Evolutionary conservation across 2,888 invertebrate genomes (phyloP).

Genomic region (Mesochorus sp.): DNA sequence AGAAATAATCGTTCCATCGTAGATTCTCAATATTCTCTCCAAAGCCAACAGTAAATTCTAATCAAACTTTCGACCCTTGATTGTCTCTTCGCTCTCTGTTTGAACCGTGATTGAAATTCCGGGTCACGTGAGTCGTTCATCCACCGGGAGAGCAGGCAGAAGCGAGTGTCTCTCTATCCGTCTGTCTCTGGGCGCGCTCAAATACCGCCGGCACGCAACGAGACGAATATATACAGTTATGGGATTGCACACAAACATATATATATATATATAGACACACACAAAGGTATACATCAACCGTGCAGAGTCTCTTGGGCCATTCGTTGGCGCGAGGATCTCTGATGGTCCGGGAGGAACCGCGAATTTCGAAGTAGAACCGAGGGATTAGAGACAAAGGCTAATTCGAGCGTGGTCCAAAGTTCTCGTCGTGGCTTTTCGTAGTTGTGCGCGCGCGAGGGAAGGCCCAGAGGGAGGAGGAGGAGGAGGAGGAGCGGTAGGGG

Average conservation of each 20-base stretch:
- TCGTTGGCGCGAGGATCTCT: conserved; percentile 41
- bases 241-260: conserved; percentile 1
- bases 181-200: conserved; percentile 11
- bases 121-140: conserved; percentile 61
- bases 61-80: conserved; percentile 60
- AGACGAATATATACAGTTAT: conserved; percentile 34
- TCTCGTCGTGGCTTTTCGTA: conserved; percentile 51
- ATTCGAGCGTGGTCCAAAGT: conserved; percentile 57
- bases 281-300: conserved; percentile 16
- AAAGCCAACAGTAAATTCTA: conserved; percentile 61
- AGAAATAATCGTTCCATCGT: conserved; percentile 57
- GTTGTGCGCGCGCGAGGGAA: too few relatives aligned
- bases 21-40: conserved; percentile 58
- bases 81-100: conserved; percentile 59
- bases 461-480: too few relatives aligned
- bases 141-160: conserved; percentile 29
- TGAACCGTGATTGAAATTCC: conserved; percentile 63
- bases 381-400: conserved; percentile 60
- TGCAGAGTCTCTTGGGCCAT: conserved; percentile 44
- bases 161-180: conserved; percentile 9
- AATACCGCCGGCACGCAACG: conserved; percentile 45
- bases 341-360: conserved; percentile 7
- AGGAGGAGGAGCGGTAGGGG: too few relatives aligned
- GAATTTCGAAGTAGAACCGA: conserved; percentile 49
- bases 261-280: not conserved